phyloP scores from a whole-genome alignment of 2,113 vertebrate species.

The Neodontobutis hainanensis region DNA sequence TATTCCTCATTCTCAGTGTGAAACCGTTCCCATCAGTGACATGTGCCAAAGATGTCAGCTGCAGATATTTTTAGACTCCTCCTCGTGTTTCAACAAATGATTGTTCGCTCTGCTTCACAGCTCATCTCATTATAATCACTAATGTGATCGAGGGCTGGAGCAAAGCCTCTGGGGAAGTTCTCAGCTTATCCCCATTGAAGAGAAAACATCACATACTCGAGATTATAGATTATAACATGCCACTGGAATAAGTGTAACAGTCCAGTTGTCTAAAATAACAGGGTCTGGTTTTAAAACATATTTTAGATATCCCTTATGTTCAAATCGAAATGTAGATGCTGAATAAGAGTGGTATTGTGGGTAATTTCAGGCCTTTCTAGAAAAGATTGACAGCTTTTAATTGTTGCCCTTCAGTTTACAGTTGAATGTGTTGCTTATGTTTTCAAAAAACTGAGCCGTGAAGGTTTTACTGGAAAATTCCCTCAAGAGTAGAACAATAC shows the following conservation, averaged over 20 bases:
- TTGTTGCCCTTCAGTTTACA: no score
- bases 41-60: slow-evolving; percentile 5
- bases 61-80: slow-evolving; percentile 50
- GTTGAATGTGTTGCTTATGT: no score
- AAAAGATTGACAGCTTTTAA: no score
- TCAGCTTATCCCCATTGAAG: slow-evolving; percentile 32
- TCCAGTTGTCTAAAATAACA: no score
- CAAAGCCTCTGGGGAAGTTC: slow-evolving; percentile 31
- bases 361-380: no score
- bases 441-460: no score
- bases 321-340: no score
- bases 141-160: slow-evolving; percentile 38
- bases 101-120: slow-evolving; percentile 51
- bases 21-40: background rate
- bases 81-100: slow-evolving; percentile 34
- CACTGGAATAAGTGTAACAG: background rate
- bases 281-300: no score
- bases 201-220: slow-evolving; percentile 5
- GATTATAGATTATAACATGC: slow-evolving; percentile 19
- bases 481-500: background rate
- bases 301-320: no score
- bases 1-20: background rate
- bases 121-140: slow-evolving; percentile 48
- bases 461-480: no score
- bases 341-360: no score